phyloP scores from a whole-genome alignment of 2,888 invertebrate genomes.

The Drosophila mulleri region DNA sequence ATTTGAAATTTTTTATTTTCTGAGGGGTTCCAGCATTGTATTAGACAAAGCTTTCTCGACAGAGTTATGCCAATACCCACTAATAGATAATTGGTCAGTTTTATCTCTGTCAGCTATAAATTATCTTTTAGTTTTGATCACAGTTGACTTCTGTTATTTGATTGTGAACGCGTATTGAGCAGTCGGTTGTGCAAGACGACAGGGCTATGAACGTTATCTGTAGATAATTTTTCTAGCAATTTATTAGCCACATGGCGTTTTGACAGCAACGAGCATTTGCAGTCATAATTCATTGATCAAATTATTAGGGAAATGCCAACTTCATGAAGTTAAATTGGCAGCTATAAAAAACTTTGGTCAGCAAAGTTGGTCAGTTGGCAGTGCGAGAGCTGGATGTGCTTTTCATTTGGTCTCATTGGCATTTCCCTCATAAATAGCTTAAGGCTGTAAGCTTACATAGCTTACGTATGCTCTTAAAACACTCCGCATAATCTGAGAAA shows the following conservation, averaged over 20 bases:
- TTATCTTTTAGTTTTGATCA: no score
- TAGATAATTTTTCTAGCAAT: slow-evolving; percentile 63
- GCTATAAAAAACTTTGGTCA: slow-evolving; percentile 34
- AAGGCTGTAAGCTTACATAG: slow-evolving; percentile 45
- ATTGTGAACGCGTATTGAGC: neutral
- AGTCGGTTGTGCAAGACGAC: neutral
- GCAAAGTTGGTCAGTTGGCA: slow-evolving; percentile 44
- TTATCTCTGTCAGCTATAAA: no score
- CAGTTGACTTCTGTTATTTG: neutral
- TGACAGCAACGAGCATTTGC: slow-evolving; percentile 54
- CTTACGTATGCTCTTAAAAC: slow-evolving; percentile 37
- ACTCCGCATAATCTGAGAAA: slow-evolving; percentile 58
- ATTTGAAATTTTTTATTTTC: no score
- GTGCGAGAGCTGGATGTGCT: slow-evolving; percentile 22
- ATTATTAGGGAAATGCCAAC: slow-evolving; percentile 54
- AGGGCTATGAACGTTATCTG: neutral
- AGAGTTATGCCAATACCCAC: no score
- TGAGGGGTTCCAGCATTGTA: no score
- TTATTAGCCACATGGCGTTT: slow-evolving; percentile 56
- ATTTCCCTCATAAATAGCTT: slow-evolving; percentile 35
- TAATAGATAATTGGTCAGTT: no score
- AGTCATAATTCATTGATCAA: slow-evolving; percentile 72
- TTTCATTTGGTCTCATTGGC: slow-evolving; percentile 39
- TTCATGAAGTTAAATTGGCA: slow-evolving; percentile 62
- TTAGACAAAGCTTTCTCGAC: no score